phyloP scores from a whole-genome alignment of 2,113 vertebrate species.

The Nestor notabilis region DNA sequence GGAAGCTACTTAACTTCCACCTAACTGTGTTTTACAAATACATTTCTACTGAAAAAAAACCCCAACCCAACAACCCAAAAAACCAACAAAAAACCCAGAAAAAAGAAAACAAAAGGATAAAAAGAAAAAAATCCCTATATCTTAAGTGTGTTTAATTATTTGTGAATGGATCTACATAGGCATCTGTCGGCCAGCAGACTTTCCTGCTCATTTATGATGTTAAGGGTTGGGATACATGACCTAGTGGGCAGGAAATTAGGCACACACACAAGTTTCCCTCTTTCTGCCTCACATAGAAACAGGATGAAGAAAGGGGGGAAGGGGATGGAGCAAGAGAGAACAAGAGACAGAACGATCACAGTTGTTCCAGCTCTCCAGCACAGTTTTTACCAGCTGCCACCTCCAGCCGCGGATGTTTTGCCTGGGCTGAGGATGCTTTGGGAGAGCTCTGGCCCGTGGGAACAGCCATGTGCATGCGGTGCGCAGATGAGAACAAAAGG shows the following conservation, averaged over 20 bases:
- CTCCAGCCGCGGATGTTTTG: background rate
- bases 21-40: background rate
- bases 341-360: rapidly evolving
- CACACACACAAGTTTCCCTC: background rate
- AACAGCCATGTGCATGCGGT: background rate
- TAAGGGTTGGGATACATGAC: background rate
- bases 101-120: background rate
- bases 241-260: slow-evolving; percentile 18
- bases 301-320: background rate
- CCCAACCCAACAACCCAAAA: background rate
- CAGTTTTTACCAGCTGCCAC: background rate
- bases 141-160: background rate
- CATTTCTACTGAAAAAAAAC: background rate
- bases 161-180: background rate
- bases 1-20: background rate
- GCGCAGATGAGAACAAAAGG: background rate
- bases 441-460: background rate
- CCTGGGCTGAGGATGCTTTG: background rate
- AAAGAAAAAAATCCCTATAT: background rate
- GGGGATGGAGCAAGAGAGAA: background rate
- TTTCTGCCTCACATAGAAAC: background rate
- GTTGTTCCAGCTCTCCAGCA: background rate
- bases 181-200: slow-evolving; percentile 11
- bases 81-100: background rate
- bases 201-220: background rate